Evolutionary conservation across 1,140 invertebrate species (phyloP), one percentile per base, ranked within the genome.

Genomic region (Prorops nasuta): DNA sequence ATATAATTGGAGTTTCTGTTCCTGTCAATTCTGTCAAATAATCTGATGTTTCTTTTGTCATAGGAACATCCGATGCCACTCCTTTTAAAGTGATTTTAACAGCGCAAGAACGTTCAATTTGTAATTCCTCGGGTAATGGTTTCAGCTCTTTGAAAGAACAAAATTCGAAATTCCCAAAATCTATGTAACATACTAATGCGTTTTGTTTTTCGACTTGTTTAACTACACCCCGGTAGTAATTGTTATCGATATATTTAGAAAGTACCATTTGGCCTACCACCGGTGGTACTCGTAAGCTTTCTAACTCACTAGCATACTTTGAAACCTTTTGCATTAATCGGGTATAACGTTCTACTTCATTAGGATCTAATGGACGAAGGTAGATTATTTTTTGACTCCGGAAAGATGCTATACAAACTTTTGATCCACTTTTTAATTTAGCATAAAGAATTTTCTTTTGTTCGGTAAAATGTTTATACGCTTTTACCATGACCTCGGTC

Each of bases 151-250:
- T 54, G 7, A 72, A 18, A 1, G 17, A 32, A 0, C 55, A 53
- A 1, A 55, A 12, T 21, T 68, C 64, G 3, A 34, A 21, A 21
- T 77, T 75, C 9, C 75, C 74, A 47, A 62, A 77, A 54, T 77
- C 75, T 14, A 71, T 17, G 15, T 74, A 77, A 3, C 46, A 45
- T 15, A 76, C 44, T 4, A 16, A 12, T 24, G 66, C 55, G 38
- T 64, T 49, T 1, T 66, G 21, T 1, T 37, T 48, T 1, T 65
- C 31, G 15, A 67, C 3, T 28, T 64, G 51, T 3, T 47, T 60
- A 0, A 76, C 62, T 15, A 72, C 50, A 0, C 74, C 74, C 7
- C 75, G 58, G 45, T 77, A 76, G 34, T 40, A 69, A 57, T 76
- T 76, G 0, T 48, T 44, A 45, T 77, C 75, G 0, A 16, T 12